These are phyloP conservation scores for Scopus umbretta DNA, from an alignment of 2,113 vertebrate genomes.

Conservation along the genomic window DNA sequence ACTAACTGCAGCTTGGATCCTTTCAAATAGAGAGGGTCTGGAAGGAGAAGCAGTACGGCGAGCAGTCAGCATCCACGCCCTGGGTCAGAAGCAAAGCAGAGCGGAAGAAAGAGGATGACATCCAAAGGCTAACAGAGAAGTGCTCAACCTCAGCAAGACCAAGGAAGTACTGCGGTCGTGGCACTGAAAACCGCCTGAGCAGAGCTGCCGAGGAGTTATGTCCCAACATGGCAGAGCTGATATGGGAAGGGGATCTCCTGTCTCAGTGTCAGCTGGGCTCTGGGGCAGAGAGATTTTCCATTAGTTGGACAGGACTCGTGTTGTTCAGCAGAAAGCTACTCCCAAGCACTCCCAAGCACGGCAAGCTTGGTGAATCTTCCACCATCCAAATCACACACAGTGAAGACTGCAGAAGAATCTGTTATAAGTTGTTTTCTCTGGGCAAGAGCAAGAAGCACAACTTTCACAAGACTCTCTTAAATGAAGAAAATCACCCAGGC, in stretches of 20 bases:
- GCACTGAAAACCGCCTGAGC: background rate
- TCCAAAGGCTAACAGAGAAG: background rate
- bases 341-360: background rate
- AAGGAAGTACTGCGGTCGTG: fast-evolving
- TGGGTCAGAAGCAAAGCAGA: background rate
- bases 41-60: background rate
- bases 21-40: background rate
- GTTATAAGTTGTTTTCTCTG: background rate
- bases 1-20: background rate
- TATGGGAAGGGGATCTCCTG: background rate
- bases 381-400: background rate
- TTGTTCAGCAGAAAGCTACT: background rate
- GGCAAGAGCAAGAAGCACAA: background rate
- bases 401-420: background rate
- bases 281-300: background rate
- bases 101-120: background rate
- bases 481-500: background rate
- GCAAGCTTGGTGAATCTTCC: background rate
- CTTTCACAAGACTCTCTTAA: background rate
- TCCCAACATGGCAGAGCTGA: background rate
- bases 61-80: background rate
- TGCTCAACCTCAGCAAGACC: background rate
- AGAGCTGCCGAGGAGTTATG: background rate
- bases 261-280: background rate
- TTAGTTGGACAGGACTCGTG: background rate